Evolutionary conservation across 92 coral and sea anemone genomes (phyloP), one percentile per base, ranked within the genome.

Genomic region (Parazoanthus darwini): DNA sequence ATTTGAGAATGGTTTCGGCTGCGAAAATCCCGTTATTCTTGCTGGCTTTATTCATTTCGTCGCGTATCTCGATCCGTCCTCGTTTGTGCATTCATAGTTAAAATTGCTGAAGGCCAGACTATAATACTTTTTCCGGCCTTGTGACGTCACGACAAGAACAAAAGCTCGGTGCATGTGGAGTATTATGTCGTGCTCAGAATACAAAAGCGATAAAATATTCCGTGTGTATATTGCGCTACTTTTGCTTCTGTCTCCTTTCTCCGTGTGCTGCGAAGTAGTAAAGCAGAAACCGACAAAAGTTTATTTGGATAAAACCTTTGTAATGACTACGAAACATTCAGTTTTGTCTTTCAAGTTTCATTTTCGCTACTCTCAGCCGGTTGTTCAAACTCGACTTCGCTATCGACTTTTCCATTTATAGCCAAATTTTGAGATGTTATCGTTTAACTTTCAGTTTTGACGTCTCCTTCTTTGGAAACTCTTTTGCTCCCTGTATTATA

Each of bases 1-100:
- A 94, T 89, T 97, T 97, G 75, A 97, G 87, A 89, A 97, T 97
- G 82, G 98, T 97, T 89, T 97, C 99, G 75, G 99, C 99, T 65
- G 99, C 99, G 75, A 94, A 97, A 86, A 97, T 97, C n/a, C 99
- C 99, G 88, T 93, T 94, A 81, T 95, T 94, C 90, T 92, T 93
- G 33, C 94, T 95, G 65, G 90, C 85, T 86, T 91, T 96, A 86
- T 97, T 96, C 99, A 97, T 97, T 85, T 79, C 82, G 43, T 26
- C 66, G 26, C 36, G 43, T 67, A 72, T 36, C 25, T 13, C 59
- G 87, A 35, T 84, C 87, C 79, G 87, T 70, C 87, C 25, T 39
- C 87, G 87, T 84, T 84, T 84, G 87, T 84, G 87, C 87, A 84
- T 84, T 84, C 87, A 84, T 84, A 84, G 87, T 72, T 72, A 72